Evolutionary conservation across 2,888 invertebrate species (phyloP).

Genomic region (Pecten maximus): DNA sequence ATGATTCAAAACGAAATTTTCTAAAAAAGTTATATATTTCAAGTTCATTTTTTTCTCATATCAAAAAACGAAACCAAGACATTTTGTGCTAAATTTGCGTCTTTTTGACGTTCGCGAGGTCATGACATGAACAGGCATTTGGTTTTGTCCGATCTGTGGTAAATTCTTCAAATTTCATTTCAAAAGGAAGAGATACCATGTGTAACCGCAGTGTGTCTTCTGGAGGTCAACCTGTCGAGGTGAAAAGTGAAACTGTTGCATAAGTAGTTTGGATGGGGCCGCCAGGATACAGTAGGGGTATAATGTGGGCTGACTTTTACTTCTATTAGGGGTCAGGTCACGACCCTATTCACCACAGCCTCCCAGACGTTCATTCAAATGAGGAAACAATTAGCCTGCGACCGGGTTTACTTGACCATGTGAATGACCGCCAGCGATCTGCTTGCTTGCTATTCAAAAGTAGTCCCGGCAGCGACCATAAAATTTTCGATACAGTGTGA

Average conservation of each 20-base stretch:
- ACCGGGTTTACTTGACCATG: slow-evolving; percentile 7
- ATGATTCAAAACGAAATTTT: too few species aligned
- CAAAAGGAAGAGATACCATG: background rate
- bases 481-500: background rate
- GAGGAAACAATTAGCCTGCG: slow-evolving; percentile 23
- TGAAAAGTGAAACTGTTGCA: slow-evolving; percentile 24
- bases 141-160: background rate
- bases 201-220: background rate
- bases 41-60: too few species aligned
- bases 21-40: too few species aligned
- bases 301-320: background rate
- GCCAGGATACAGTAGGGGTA: background rate
- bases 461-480: slow-evolving; percentile 18
- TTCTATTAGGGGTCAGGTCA: slow-evolving; percentile 21
- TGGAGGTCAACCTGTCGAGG: slow-evolving; percentile 7
- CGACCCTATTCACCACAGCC: background rate
- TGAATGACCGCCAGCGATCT: slow-evolving; percentile 29
- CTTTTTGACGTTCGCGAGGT: background rate
- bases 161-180: background rate
- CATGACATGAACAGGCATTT: background rate
- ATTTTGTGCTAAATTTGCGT: background rate
- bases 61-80: too few species aligned
- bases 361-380: slow-evolving; percentile 23
- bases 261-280: slow-evolving; percentile 5
- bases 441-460: slow-evolving; percentile 14